phyloP scores from a whole-genome alignment of 2,797 vertebrate genomes.

The Phataginus tetradactyla region DNA sequence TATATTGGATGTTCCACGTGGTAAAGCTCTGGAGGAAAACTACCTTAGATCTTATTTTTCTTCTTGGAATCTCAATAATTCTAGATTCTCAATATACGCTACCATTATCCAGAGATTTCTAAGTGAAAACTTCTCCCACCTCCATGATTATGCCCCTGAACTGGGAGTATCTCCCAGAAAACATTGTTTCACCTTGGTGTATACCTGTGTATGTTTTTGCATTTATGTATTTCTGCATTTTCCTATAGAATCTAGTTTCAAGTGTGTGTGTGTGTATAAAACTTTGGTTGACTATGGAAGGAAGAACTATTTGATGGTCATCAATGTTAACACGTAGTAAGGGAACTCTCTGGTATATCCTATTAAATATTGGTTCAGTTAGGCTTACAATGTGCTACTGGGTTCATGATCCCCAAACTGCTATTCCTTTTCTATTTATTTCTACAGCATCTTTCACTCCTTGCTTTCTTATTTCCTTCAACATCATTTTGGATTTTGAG shows the following conservation, averaged over 20 bases:
- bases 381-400: neutral
- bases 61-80: neutral
- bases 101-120: neutral
- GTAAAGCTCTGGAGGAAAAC: neutral
- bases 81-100: neutral
- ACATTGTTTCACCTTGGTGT: neutral
- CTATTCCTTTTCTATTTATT: neutral
- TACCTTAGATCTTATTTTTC: neutral
- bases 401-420: neutral
- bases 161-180: neutral
- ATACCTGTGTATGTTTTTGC: neutral
- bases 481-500: neutral
- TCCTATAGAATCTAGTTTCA: neutral
- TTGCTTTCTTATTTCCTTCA: neutral
- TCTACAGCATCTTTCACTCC: neutral
- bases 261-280: neutral
- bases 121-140: neutral
- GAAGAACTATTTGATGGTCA: neutral
- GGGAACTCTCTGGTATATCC: neutral
- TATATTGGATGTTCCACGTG: neutral
- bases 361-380: neutral
- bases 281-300: neutral
- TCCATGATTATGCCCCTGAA: neutral
- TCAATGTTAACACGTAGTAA: neutral
- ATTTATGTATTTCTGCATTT: neutral